These are phyloP conservation scores for Marmota monax DNA, from an alignment of 2,113 vertebrate genomes.

Conservation along the genomic window DNA sequence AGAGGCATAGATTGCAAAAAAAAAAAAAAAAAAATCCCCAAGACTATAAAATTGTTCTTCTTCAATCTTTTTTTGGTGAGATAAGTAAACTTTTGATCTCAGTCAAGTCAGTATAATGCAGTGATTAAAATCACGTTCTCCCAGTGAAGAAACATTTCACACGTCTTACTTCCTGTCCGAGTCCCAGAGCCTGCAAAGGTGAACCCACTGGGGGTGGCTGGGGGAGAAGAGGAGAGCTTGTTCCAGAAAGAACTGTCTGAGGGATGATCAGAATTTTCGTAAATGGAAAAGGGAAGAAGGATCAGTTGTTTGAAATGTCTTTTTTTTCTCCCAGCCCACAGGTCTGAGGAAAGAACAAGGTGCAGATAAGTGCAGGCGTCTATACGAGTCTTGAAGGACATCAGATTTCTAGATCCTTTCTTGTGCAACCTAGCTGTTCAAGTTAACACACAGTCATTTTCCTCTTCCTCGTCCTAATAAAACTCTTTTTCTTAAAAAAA, in stretches of 20 bases:
- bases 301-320: neutral
- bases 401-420: too few relatives aligned
- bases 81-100: neutral
- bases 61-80: neutral
- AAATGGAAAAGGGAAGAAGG: neutral
- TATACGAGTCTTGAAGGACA: neutral
- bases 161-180: conserved; percentile 88
- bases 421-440: too few relatives aligned
- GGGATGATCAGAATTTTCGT: conserved; percentile 69
- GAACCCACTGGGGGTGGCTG: conserved; percentile 93
- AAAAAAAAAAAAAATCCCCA: neutral
- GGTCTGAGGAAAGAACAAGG: neutral
- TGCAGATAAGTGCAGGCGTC: neutral
- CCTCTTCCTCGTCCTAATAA: neutral
- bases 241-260: conserved; percentile 94
- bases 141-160: conserved; percentile 87
- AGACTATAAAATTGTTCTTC: neutral
- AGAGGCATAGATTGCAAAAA: neutral
- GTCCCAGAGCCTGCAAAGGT: conserved; percentile 94
- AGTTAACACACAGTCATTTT: too few relatives aligned
- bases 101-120: neutral
- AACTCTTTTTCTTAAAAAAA: neutral
- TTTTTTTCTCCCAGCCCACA: neutral
- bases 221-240: conserved; percentile 88
- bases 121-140: conserved; percentile 57